Conservation (phyloP, 2,113 vertebrate genomes). For the Raja brachyura region DNA sequence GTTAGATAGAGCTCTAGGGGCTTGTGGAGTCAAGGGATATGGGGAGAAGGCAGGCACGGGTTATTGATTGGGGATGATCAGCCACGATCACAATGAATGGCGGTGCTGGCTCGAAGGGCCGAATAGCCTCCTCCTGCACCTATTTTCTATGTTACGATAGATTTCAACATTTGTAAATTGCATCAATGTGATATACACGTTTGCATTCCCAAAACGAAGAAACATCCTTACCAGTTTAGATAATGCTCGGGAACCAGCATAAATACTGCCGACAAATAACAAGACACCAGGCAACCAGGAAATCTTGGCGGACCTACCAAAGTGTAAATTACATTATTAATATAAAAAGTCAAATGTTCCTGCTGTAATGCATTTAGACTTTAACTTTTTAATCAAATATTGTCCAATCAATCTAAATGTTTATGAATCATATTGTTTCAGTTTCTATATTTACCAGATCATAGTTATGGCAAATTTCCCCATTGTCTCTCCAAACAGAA, state of each 20-base stretch:
- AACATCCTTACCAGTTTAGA: conserved; percentile 71
- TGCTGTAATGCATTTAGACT: conserved; percentile 43
- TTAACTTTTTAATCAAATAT: conserved; percentile 42
- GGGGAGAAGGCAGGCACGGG: no score
- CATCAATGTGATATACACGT: neutral
- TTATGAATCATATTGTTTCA: conserved; percentile 29
- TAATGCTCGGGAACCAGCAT: conserved; percentile 83
- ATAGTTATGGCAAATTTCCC: neutral
- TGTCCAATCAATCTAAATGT: neutral
- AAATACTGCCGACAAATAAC: conserved; percentile 86
- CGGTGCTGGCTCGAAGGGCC: no score
- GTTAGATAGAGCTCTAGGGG: no score
- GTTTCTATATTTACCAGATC: neutral
- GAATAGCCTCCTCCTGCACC: no score
- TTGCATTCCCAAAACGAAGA: conserved; percentile 31
- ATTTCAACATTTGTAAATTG: neutral
- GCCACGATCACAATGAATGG: no score
- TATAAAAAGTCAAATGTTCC: conserved; percentile 40
- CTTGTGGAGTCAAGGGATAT: no score
- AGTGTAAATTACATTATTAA: conserved; percentile 39
- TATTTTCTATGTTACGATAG: neutral
- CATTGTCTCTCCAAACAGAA: neutral
- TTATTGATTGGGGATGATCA: no score
- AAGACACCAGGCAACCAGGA: conserved; percentile 79
- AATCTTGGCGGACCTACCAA: conserved; percentile 64